Base-by-base conservation (phyloP, 2,888 invertebrate genomes). In the Chironomus riparius region DNA sequence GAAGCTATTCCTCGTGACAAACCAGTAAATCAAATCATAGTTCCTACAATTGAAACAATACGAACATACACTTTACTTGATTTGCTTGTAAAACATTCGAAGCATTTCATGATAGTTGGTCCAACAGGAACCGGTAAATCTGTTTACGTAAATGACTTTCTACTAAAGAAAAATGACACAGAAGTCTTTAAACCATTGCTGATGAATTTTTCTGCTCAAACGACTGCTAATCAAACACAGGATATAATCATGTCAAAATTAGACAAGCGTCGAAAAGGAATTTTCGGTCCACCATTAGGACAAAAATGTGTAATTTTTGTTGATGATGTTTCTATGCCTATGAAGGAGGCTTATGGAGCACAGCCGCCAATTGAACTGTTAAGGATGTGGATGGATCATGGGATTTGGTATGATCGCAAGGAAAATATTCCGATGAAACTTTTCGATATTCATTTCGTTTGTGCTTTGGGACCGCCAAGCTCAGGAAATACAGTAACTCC, bases 121-220 rank as follows among this genome's bases (percentile, higher is more conserved):
- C 95, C 97, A 0, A 97, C 97, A 0, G 95, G 97, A 48, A 97
- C 97, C 0, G 97, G 97, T 76, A 98, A 98, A 84, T 95, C 96
- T 4, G 92, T 92, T 69, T 95, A 97, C 79, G 91, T 92, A 18
- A 91, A 91, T 81, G 92, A 94, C 80, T 93, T 91, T 81, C 84
- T 97, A 77, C 85, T 95, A 68, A 93, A 91, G 81, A 90, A 90
- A 82, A 90, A 94, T 78, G 90, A 96, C 81, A 89, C 91, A 0
- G 87, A 89, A 69, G 82, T 89, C 0, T 97, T 91, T 81, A 93
- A 93, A 80, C 94, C 96, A 0, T 84, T 95, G 50, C 91, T 95
- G 78, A 90, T 97, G 80, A 95, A 92, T 79, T 97, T 97, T 83
- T 96, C 97, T 0, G 96, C 97, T 0, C 95, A 96, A 85, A 97